Evolutionary conservation across 2,888 invertebrate species (phyloP), one percentile per base, ranked within the genome.

Genomic region (Halocaridina rubra): DNA sequence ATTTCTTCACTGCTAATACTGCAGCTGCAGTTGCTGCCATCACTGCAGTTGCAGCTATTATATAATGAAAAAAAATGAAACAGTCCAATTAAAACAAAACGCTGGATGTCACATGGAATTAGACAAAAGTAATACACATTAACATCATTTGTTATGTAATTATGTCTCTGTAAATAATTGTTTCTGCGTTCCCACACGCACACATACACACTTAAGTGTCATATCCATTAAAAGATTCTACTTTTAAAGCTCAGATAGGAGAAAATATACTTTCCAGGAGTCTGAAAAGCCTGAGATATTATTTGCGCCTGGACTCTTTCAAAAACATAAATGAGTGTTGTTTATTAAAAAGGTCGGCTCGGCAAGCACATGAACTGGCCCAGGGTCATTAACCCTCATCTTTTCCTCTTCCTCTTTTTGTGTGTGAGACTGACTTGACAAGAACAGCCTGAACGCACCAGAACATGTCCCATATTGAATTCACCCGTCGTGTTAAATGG

Each of bases 401-500:
- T 84, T 74, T 84, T 84, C 79, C 79, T 84, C 64, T 84, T 84
- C 32, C 74, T 79, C 64, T 78, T 84, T 64, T 79, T 84, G 22
- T 77, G 78, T 16, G 69, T 74, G 74, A 84, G 77, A 29, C 79
- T 86, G 22, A 96, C 93, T 90, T 95, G 94, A 91, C 97, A 97
- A 90, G 95, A 94, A 92, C 97, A 97, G 57, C 96, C 97, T 89
- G 95, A 95, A 84, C 96, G 93, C 87, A 97, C 94, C 89, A 93
- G 92, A 89, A 97, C 95, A 91, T 96, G 96, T 92, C 96, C 96
- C 91, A 96, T 92, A 87, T 94, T 94, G 94, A 95, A 96, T 80
- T 93, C 93, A 88, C 91, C 82, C 29, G 19, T 19, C 29, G 90
- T 89, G 76, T 92, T 92, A 88, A 92, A 92, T 90, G 94, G 94